Percentiles rank a stretch among this genome's conserved stretches.
Conservation (phyloP, 2,113 vertebrate genomes). For the Seriola quinqueradiata region DNA sequence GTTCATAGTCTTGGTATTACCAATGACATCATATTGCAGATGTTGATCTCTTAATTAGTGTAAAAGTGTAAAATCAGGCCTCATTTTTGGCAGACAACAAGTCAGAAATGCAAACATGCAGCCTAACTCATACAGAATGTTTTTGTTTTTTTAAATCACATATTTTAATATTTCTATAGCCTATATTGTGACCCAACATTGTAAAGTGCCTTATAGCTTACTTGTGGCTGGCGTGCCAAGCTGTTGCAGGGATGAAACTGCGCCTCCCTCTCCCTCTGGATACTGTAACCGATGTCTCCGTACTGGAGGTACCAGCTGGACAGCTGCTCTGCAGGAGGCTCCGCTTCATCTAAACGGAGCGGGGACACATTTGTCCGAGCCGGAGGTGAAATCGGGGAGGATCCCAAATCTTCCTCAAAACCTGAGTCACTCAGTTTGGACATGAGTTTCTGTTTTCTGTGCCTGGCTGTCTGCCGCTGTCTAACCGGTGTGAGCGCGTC, state of each 20-base stretch:
- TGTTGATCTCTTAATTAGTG: too few species aligned
- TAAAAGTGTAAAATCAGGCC: neutral
- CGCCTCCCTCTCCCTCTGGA: slow-evolving; percentile 86
- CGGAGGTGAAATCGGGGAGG: slow-evolving; percentile 38
- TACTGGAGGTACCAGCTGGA: slow-evolving; percentile 87
- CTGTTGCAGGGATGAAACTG: slow-evolving; percentile 87
- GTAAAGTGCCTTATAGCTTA: slow-evolving; percentile 65
- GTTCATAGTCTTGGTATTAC: too few species aligned
- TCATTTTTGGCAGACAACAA: neutral
- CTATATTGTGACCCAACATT: too few species aligned
- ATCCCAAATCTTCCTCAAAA: slow-evolving; percentile 84
- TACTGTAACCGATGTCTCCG: slow-evolving; percentile 89
- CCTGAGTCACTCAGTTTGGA: slow-evolving; percentile 84
- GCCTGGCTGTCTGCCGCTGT: slow-evolving; percentile 66
- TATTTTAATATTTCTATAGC: too few species aligned
- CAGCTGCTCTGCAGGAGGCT: slow-evolving; percentile 17
- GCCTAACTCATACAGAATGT: neutral
- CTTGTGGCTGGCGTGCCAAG: slow-evolving; percentile 90
- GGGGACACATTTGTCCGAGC: slow-evolving; percentile 13
- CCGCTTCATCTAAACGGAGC: slow-evolving; percentile 7
- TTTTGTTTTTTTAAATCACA: too few species aligned
- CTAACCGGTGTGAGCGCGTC: slow-evolving; percentile 71
- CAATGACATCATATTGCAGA: neutral
- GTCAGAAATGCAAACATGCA: neutral
- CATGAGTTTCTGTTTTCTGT: slow-evolving; percentile 83